Base-by-base conservation (phyloP, 30 jellyfish, hydroid and myxozoan genomes). In the Chironex yamaguchii region DNA sequence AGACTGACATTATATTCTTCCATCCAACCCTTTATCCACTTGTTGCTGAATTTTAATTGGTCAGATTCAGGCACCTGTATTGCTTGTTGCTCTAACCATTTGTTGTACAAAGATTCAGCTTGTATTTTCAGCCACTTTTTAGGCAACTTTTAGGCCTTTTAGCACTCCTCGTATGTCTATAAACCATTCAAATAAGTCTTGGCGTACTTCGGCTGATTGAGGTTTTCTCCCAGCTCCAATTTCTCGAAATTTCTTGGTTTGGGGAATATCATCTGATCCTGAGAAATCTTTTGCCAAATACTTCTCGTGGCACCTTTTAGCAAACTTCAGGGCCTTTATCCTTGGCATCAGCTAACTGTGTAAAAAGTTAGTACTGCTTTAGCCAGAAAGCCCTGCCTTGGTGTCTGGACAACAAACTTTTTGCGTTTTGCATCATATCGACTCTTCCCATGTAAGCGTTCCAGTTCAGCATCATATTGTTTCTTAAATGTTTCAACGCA, bases 201-300 rank as follows among this genome's bases (percentile, higher is more conserved):
- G 85, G 34, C 81, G 26, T n/a, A 84, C 88, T 29, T 30, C 65
- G 48, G 79, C 94, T 52, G 73, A 72, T 62, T 28, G 52, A 12
- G 71, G 48, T 87, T 78, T 87, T 67, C 93, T 76, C 30, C 94
- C 94, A 33, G 96, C 96, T 32, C 82, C 94, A 34, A 69, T 28
- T 54, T 85, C 80, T 52, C 88, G 79, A 30, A 50, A 76, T 76
- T 49, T 76, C 85, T 76, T 34, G 50, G 90, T 78, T 12, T 62
- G n/a, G 81, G 62, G 83, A 35, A 69, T 4, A 6, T 71, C 3
- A 42, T 71, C 68, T 21, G 68, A 27, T 71, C 25, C 76, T 33
- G 36, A 71, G 79, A 82, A 68, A 52, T 82, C 91, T 32, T 82
- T 82, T 82, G 92, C 76, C 33, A 82, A 67, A 32, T 82, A 67